Evolutionary conservation across 2,888 invertebrate species (phyloP), one percentile per base, ranked within the genome.

Genomic region (Xestia c-nigrum): DNA sequence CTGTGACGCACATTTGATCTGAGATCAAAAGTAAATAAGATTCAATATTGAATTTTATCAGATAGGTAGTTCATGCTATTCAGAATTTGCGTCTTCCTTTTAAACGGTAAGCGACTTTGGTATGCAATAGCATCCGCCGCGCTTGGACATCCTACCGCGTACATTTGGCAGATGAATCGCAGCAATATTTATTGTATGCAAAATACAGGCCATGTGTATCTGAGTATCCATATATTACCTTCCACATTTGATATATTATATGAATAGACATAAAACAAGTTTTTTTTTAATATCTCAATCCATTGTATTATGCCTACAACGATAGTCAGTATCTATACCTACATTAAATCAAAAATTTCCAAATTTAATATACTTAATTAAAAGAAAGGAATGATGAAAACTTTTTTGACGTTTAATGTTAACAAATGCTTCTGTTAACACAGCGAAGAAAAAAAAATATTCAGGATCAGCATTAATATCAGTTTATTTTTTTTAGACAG

Each of bases 141-240:
- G 31, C 21, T 63, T 63, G 55, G 16, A 66, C 38, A 66, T 80
- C 64, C 71, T 84, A 50, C 55, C n/a, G 64, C 24, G 59, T 74
- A 40, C 63, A 74, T 69, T 83, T 83, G 77, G 67, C 80, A 85
- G 86, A 80, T 83, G 83, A 77, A 85, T 77, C 52, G 83, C 47
- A n/a, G 46, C 10, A 47, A 43, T 69, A 81, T 72, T 70, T 75
- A 83, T 79, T 83, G 72, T 83, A 83, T 85, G 74, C 78, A 78
- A 82, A 84, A 43, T 64, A 76, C 50, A 50, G 47, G n/a, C 57
- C 47, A 71, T 71, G 31, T 40, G 24, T 69, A 63, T 72, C n/a
- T 63, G 21, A 31, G 24, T 43, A 38, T 19, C 31, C 24, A 68
- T 57, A 55, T 21, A 71, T 6, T 43, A 70, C 14, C 14, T 24